Evolutionary conservation across 2,113 vertebrate species (phyloP).

Genomic region (Pseudorectes ferrugineus): DNA sequence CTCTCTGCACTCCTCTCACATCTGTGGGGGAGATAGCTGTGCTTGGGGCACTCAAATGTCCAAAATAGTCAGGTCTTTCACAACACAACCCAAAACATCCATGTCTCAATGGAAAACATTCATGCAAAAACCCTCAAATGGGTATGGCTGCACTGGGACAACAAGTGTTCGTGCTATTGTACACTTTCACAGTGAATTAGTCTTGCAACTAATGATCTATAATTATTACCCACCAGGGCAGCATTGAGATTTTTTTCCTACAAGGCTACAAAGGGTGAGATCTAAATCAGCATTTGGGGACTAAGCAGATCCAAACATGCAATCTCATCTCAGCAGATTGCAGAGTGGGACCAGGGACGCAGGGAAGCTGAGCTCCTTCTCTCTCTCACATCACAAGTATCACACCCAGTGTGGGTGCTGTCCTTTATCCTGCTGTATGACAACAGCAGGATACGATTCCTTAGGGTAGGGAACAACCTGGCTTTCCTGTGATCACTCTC

Average conservation of each 20-base stretch:
- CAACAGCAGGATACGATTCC: fast-evolving
- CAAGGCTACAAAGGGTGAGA: not conserved
- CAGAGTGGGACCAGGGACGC: not conserved
- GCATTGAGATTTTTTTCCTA: not conserved
- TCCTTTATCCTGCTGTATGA: not conserved
- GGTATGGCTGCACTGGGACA: not conserved
- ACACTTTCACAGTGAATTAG: not conserved
- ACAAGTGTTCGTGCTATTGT: not conserved
- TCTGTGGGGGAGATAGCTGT: fast-evolving
- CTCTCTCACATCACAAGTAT: not conserved
- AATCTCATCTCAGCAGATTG: not conserved
- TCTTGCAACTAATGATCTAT: not conserved
- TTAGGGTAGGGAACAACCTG: not conserved
- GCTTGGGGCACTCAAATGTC: fast-evolving
- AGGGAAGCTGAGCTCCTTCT: not conserved
- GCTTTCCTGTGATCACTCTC: not conserved
- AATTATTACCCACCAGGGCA: not conserved
- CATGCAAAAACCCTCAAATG: not conserved
- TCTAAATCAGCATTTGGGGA: not conserved
- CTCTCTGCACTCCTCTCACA: not conserved
- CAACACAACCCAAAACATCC: not conserved
- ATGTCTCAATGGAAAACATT: not conserved
- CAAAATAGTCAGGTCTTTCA: not conserved
- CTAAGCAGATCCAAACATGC: not conserved
- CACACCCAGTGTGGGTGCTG: fast-evolving